Conservation (phyloP, 1,140 invertebrate species). For the Heliconius himera region DNA sequence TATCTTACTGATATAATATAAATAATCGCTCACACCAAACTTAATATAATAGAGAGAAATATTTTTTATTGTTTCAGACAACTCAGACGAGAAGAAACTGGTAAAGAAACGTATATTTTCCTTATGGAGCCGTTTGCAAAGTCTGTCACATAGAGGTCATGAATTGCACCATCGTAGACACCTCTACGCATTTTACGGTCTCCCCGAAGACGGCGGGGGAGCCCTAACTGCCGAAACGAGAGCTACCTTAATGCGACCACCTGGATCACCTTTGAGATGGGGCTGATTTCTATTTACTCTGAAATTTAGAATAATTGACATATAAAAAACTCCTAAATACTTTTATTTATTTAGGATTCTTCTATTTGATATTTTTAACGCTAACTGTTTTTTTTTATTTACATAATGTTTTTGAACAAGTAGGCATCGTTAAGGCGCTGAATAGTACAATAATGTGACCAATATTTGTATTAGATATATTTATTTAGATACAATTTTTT, state of each 20-base stretch:
- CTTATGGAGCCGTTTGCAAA: slow-evolving; percentile 74
- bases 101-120: slow-evolving; percentile 73
- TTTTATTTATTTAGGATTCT: background rate
- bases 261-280: slow-evolving; percentile 73
- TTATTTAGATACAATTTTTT: slow-evolving; percentile 23
- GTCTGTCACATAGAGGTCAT: slow-evolving; percentile 67
- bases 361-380: slow-evolving; percentile 10
- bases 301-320: background rate
- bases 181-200: slow-evolving; percentile 66
- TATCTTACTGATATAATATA: too few relatives aligned
- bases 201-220: slow-evolving; percentile 59
- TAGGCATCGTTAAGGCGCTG: slow-evolving; percentile 52
- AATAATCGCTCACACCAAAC: too few relatives aligned
- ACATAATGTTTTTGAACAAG: slow-evolving; percentile 28
- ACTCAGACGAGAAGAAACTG: slow-evolving; percentile 51
- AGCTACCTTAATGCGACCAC: slow-evolving; percentile 68
- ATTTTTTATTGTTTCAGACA: slow-evolving; percentile 44
- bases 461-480: slow-evolving; percentile 44
- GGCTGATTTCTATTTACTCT: slow-evolving; percentile 45
- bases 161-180: slow-evolving; percentile 69
- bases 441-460: slow-evolving; percentile 71
- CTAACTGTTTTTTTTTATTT: slow-evolving; percentile 9
- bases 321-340: background rate
- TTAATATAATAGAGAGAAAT: background rate
- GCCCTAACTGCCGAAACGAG: slow-evolving; percentile 69